phyloP scores from a whole-genome alignment of 2,113 vertebrate genomes.

The Ciconia maguari region DNA sequence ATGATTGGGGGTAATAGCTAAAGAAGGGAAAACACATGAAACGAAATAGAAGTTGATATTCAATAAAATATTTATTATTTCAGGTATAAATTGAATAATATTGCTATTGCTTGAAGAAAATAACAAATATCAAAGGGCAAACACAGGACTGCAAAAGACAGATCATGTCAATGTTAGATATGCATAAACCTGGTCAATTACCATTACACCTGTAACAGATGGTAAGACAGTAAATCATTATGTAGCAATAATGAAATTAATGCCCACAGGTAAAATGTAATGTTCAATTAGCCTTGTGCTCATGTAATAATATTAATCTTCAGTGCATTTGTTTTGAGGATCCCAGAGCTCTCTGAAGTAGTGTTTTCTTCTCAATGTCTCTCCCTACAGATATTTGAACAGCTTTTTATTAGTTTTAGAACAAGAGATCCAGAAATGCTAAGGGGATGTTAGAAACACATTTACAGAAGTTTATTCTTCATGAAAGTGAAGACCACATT shows the following conservation, averaged over 20 bases:
- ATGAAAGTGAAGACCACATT: neutral
- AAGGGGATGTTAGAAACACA: no score
- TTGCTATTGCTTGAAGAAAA: neutral
- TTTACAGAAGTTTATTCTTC: neutral
- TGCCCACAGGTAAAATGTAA: neutral
- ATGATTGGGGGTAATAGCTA: neutral
- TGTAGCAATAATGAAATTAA: neutral
- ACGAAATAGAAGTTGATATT: neutral
- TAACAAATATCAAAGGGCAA: neutral
- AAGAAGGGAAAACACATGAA: neutral
- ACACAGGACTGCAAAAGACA: neutral
- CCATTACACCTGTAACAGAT: neutral
- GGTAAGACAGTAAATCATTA: neutral
- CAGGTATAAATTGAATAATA: neutral
- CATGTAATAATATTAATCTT: neutral
- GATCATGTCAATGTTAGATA: neutral
- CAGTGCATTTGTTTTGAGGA: neutral
- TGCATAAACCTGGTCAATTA: neutral
- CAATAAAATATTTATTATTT: neutral
- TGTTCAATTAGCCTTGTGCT: neutral
- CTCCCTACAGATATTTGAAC: neutral
- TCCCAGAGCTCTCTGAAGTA: neutral
- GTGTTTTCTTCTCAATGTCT: neutral
- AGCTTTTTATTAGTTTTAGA: neutral
- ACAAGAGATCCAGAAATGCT: neutral